Base-by-base conservation (phyloP, 1,140 invertebrate genomes). In the Plutomurus gul region DNA sequence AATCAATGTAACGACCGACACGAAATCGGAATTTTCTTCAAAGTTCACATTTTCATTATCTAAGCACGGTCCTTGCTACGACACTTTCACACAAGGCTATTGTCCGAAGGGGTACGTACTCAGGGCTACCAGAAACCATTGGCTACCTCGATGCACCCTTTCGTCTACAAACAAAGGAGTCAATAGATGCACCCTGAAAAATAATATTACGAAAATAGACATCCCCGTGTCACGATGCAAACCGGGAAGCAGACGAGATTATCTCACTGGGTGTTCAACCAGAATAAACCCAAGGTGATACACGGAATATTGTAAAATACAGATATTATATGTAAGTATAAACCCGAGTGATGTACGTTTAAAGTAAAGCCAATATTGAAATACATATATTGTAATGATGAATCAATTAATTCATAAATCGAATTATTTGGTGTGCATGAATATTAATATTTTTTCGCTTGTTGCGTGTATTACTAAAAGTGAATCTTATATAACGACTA, bases 191-290 rank as follows among this genome's bases (percentile, higher is more conserved):
- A 33, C 4, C 10, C 1, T 33, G 18, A 33, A 10, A 1, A 27
- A 65, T n/a, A 27, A 65, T 30, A 16, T 33, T 1, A 16, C 1
- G 5, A 65, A 7, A 0, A 16, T 6, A 22, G 10, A 39, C 2
- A 73, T 43, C 18, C 71, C 43, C 1, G 27, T 20, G 8, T 40
- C 71, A 8, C 16, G 46, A 7, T 78, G 76, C 25, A 78, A 78
- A 39, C 76, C 76, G 7, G 76, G 76, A 16, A 78, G 76, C 33
- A 72, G 76, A 73, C 39, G 27, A 18, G 65, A 73, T 37, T 49
- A 40, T 33, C 20, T 78, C n/a, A 72, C 65, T 0, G 36, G 47
- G n/a, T 78, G 76, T 25, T 73, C 76, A 1, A 20, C 25, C 3
- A 37, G 27, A n/a, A 56, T 78, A 25, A 78, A 65, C 18, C 76